Evolutionary conservation across 1,140 invertebrate genomes (phyloP).

Genomic region (Aphaenogaster ashmeadi): DNA sequence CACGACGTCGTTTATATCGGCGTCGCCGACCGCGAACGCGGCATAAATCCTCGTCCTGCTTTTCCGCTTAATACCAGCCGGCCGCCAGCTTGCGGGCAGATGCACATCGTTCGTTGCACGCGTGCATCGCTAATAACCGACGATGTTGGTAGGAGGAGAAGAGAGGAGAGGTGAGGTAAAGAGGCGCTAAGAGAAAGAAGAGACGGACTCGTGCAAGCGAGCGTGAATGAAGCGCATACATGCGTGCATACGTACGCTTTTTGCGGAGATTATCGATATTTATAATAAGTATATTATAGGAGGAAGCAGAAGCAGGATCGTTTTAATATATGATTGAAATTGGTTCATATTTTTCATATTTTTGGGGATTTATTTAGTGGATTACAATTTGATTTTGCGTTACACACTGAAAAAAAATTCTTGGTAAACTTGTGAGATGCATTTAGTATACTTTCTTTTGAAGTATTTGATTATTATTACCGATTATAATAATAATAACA

Average conservation of each 20-base stretch:
- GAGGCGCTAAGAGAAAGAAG: conserved; percentile 30
- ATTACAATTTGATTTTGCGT: neutral
- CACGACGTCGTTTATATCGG: conserved; percentile 49
- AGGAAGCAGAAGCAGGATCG: neutral
- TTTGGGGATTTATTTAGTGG: neutral
- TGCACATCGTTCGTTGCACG: conserved; percentile 33
- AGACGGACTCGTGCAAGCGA: conserved; percentile 13
- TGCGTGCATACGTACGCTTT: neutral
- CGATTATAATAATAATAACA: too few species aligned
- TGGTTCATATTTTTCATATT: neutral
- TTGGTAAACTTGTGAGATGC: too few species aligned
- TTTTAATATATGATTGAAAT: neutral
- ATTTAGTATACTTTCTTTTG: too few species aligned
- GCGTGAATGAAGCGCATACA: conserved; percentile 14
- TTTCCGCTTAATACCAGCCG: conserved; percentile 52
- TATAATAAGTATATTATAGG: neutral
- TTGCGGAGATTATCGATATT: neutral
- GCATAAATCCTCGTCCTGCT: conserved; percentile 45
- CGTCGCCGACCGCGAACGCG: conserved; percentile 38
- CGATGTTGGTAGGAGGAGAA: neutral
- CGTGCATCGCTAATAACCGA: conserved; percentile 41
- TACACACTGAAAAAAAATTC: too few species aligned
- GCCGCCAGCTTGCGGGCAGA: conserved; percentile 42
- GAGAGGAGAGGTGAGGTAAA: neutral
- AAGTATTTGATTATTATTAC: too few species aligned